A percentile compares a stretch with the other conserved stretches of the same genome.
phyloP scores from a whole-genome alignment of 1,140 invertebrate species.

The Sweltsa coloradensis region DNA sequence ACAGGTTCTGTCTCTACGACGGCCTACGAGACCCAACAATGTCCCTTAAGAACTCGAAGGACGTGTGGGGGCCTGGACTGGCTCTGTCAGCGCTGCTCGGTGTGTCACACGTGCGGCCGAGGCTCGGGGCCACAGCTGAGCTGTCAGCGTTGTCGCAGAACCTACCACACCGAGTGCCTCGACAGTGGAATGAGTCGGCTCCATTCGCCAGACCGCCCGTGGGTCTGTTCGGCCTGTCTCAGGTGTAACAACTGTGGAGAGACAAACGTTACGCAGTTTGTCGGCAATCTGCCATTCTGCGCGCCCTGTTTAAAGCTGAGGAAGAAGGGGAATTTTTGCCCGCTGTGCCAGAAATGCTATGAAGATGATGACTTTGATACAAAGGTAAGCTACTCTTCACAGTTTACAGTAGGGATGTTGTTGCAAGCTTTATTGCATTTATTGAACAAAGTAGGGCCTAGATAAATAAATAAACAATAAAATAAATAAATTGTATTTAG shows the following conservation, averaged over 20 bases:
- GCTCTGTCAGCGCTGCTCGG: conserved; percentile 64
- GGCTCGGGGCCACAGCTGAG: conserved; percentile 37
- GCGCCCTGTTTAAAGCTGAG: conserved; percentile 75
- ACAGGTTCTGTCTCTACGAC: conserved; percentile 68
- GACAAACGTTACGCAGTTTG: conserved; percentile 63
- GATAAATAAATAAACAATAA: no score
- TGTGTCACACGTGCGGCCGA: conserved; percentile 51
- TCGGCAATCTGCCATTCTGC: conserved; percentile 78
- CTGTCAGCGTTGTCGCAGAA: conserved; percentile 54
- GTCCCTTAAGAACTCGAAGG: conserved; percentile 28
- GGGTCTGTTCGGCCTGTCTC: conserved; percentile 72
- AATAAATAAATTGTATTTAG: no score
- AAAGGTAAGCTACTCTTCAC: conserved; percentile 59
- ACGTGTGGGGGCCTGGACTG: conserved; percentile 41
- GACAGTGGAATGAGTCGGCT: conserved; percentile 53
- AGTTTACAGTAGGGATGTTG: no score
- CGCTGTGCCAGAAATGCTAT: conserved; percentile 83
- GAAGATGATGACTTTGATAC: conserved; percentile 86
- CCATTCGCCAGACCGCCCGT: conserved; percentile 30
- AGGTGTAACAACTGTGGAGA: conserved; percentile 83
- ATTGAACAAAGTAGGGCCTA: no score
- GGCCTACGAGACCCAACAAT: conserved; percentile 25
- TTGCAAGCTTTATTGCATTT: no score
- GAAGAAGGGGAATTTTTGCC: conserved; percentile 85
- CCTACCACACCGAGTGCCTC: conserved; percentile 73